These are phyloP conservation scores for Stegophylla sp. DNA, from an alignment of 2,888 invertebrate species.

Conservation along the genomic window DNA sequence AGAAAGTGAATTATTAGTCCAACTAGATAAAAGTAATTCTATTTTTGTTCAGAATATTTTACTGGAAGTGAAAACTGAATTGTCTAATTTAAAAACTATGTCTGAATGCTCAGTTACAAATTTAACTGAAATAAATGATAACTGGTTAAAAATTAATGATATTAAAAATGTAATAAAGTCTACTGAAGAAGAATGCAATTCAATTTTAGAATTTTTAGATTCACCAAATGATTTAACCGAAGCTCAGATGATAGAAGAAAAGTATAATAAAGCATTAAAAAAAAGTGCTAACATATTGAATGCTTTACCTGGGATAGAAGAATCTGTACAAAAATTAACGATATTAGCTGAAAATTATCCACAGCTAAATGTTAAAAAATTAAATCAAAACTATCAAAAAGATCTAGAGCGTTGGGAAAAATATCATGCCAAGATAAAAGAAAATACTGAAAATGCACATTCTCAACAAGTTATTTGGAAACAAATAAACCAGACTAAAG, in stretches of 20 bases:
- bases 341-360: constrained; percentile 76
- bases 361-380: constrained; percentile 70
- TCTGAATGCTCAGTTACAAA: constrained; percentile 74
- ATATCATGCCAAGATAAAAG: constrained; percentile 63
- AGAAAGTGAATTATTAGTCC: constrained; percentile 76
- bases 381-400: constrained; percentile 66
- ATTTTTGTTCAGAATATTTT: constrained; percentile 81
- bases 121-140: constrained; percentile 76
- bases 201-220: constrained; percentile 62
- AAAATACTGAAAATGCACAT: constrained; percentile 71
- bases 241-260: constrained; percentile 75
- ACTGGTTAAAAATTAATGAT: constrained; percentile 78
- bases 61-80: constrained; percentile 64
- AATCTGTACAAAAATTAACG: constrained; percentile 75
- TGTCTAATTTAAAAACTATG: constrained; percentile 23
- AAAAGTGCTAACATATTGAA: constrained; percentile 77
- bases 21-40: constrained; percentile 81
- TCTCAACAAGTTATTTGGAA: constrained; percentile 92
- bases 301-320: constrained; percentile 78
- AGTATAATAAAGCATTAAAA: constrained; percentile 78
- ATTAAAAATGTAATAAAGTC: constrained; percentile 75
- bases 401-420: constrained; percentile 71
- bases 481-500: constrained; percentile 85
- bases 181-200: constrained; percentile 72
- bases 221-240: constrained; percentile 77